Base-by-base conservation (phyloP, 2,888 invertebrate species). In the Cephus spinipes region DNA sequence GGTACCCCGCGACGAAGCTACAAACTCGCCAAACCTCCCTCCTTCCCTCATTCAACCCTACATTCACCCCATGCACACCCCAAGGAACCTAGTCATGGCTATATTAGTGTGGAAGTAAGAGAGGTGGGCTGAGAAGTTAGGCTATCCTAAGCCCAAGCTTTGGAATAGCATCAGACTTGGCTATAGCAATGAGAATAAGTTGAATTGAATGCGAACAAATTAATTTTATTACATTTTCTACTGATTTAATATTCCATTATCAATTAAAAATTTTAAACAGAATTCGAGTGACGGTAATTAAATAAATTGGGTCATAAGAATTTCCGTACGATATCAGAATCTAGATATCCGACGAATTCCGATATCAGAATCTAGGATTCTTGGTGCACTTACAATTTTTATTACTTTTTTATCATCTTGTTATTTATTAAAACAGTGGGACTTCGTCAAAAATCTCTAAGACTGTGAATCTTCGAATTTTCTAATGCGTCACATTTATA, bases 11-110 rank as follows among this genome's bases (percentile, higher is more conserved):
- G 84, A 81, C 85, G 85, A 78, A 84, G 82, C 85, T 83, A 83
- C 86, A 81, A 84, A 87, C 86, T 84, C 84, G 73, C 75, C 82
- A 86, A 81, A 35, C 35, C 35, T 35, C 55, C 75, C 79, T 23
- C 68, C 75, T 23, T 33, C 34, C 69, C 55, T 23, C 68, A 74
- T 74, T 40, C 77, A 34, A 30, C 74, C 33, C 35, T 23, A 12
- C 33, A 32, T 35, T 35, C 33, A 30, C 74, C 40, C 40, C 15
- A 15, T 15, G 23, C 69, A 12, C 69, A 30, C 55, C 76, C 71
- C 33, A 73, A n/a, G 78, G 76, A 79, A 30, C 75, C 74, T 55
- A 40, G 76, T 79, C 78, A 80, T 73, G 79, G 71, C 73, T 80
- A 73, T 78, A 80, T 80, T 80, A 80, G 71, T 77, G 73, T 75